A percentile compares a stretch with the other conserved stretches of the same genome.
phyloP scores from a whole-genome alignment of 2,113 vertebrate species.

The Lampris incognitus region DNA sequence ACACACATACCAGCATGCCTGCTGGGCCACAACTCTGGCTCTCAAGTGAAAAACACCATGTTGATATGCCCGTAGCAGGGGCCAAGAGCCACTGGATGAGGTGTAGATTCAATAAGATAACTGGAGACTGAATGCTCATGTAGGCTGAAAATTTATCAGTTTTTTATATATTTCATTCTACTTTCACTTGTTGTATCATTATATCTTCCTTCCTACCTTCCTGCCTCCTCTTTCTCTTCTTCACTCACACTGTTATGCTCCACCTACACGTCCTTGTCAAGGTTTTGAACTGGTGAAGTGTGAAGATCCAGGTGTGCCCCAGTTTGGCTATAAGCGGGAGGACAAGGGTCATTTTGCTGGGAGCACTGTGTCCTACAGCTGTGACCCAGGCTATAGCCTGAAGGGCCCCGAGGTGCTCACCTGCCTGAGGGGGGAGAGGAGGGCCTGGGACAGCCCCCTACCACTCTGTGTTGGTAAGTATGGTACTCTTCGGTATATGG shows the following conservation, averaged over 20 bases:
- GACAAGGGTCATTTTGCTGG: constrained; percentile 98
- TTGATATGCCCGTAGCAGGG: background rate
- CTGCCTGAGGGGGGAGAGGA: constrained; percentile 93
- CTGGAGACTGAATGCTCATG: background rate
- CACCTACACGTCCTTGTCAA: constrained; percentile 47
- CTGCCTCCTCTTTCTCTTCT: background rate
- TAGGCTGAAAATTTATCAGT: too few relatives aligned
- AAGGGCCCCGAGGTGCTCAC: constrained; percentile 86
- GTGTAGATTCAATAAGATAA: background rate
- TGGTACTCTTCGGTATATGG: background rate
- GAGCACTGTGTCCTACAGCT: constrained; percentile 92
- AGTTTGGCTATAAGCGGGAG: constrained; percentile 93
- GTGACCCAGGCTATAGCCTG: constrained; percentile 93
- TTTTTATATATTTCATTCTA: too few relatives aligned
- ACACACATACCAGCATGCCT: background rate
- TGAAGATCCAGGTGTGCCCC: constrained; percentile 93
- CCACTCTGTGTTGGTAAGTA: constrained; percentile 92
- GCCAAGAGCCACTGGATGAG: background rate
- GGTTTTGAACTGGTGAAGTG: constrained; percentile 97
- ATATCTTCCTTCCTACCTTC: background rate
- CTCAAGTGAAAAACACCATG: background rate
- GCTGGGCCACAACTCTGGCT: background rate
- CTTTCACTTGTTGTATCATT: background rate
- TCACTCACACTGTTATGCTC: background rate
- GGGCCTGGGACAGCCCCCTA: constrained; percentile 93